phyloP scores from a whole-genome alignment of 1,140 invertebrate genomes.

The Zaprionus capensis region DNA sequence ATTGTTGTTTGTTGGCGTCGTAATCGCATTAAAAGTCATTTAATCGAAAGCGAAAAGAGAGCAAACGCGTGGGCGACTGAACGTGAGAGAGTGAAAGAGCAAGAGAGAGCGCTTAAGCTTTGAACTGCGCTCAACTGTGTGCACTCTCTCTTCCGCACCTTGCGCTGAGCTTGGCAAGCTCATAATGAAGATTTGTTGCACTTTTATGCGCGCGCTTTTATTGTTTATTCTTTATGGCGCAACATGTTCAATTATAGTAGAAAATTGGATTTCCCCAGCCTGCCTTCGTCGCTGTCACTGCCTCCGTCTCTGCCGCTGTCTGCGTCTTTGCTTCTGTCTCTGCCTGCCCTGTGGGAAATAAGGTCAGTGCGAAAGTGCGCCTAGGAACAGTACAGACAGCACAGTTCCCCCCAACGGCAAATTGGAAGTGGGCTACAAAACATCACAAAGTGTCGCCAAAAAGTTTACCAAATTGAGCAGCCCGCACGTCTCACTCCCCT shows the following conservation, averaged over 20 bases:
- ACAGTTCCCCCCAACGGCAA: not conserved
- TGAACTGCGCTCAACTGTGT: conserved; percentile 6
- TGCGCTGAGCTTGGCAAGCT: conserved; percentile 40
- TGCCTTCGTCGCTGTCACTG: not conserved
- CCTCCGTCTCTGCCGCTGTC: not conserved
- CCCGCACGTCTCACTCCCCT: not conserved
- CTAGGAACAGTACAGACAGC: not conserved
- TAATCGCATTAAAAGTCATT: conserved; percentile 82
- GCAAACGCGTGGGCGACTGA: conserved; percentile 24
- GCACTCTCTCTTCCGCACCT: conserved; percentile 16
- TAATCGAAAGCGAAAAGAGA: conserved; percentile 77
- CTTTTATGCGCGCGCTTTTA: conserved; percentile 76
- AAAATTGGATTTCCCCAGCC: conserved; percentile 69
- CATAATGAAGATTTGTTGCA: conserved; percentile 82
- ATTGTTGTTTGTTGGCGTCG: conserved; percentile 48
- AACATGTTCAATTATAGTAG: conserved; percentile 79
- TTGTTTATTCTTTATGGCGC: conserved; percentile 78
- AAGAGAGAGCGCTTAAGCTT: conserved; percentile 24
- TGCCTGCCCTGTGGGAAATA: conserved; percentile 11
- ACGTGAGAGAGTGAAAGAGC: no score
- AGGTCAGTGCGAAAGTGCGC: not conserved
- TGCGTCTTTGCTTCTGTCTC: not conserved
- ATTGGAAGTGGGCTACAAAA: conserved; percentile 10
- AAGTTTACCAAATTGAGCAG: conserved; percentile 60
- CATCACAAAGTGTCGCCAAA: conserved; percentile 53